phyloP scores from a whole-genome alignment of 2,797 vertebrate genomes.

The Sternotherus odoratus region DNA sequence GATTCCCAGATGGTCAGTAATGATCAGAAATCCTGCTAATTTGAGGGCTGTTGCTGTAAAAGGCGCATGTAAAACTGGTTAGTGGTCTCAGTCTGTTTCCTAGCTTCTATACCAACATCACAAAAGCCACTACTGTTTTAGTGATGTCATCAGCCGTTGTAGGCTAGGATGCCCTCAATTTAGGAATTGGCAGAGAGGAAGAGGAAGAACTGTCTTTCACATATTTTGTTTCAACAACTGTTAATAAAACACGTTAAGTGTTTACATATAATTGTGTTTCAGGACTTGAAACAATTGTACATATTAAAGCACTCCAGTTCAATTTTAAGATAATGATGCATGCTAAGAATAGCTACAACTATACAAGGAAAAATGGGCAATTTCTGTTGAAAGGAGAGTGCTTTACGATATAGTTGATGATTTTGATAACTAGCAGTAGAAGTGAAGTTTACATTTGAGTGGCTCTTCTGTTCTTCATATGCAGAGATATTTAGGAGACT shows the following conservation, averaged over 20 bases:
- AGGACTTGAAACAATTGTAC: neutral
- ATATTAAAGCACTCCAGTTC: conserved; percentile 7
- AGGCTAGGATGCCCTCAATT: neutral
- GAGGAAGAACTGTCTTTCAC: neutral
- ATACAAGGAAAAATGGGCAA: neutral
- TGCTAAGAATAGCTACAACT: neutral
- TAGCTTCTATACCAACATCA: neutral
- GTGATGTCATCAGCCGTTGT: neutral
- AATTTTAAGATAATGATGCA: neutral
- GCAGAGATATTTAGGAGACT: neutral
- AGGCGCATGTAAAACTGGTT: accelerated
- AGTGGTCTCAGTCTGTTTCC: neutral
- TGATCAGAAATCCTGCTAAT: neutral
- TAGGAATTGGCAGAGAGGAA: neutral
- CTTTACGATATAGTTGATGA: conserved; percentile 50
- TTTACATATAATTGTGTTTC: neutral
- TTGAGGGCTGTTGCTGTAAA: neutral
- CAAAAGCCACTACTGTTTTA: neutral
- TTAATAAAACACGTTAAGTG: neutral
- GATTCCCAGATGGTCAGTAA: neutral
- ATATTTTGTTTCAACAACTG: neutral
- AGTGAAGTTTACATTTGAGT: conserved; percentile 48
- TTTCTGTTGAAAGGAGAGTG: conserved; percentile 10
- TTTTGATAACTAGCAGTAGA: conserved; percentile 34
- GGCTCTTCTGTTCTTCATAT: conserved; percentile 18